phyloP scores from a whole-genome alignment of 2,797 vertebrate species.

The Rhinichthys osculus region DNA sequence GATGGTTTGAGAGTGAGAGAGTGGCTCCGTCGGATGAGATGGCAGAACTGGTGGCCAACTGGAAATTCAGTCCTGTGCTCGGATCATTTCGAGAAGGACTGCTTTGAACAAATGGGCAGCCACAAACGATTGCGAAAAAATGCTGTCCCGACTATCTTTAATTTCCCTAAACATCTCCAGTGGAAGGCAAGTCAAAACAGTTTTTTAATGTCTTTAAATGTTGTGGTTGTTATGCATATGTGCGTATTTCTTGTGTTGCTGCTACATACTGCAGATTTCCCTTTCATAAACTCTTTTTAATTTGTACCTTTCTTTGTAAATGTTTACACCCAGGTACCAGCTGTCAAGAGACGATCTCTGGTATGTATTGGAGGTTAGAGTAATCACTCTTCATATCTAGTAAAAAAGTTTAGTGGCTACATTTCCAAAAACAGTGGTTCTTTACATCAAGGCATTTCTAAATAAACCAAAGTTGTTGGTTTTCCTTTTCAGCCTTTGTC shows the following conservation, averaged over 20 bases:
- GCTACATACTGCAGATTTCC: too few relatives aligned
- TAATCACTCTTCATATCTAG: not conserved
- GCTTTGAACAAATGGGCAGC: constrained; percentile 61
- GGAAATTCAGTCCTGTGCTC: constrained; percentile 49
- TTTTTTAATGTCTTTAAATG: not conserved
- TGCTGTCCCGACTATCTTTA: constrained; percentile 75
- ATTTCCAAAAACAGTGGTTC: not conserved
- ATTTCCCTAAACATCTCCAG: constrained; percentile 47
- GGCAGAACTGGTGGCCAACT: constrained; percentile 54
- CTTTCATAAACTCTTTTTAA: not conserved
- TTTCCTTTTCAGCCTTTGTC: not conserved
- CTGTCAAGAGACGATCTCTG: constrained; percentile 40
- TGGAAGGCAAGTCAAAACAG: constrained; percentile 58
- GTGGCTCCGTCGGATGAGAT: constrained; percentile 48
- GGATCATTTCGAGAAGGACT: constrained; percentile 54
- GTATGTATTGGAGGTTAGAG: not conserved
- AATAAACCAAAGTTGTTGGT: not conserved
- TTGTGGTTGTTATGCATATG: not conserved
- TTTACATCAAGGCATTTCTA: not conserved
- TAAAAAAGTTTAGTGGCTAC: too few relatives aligned
- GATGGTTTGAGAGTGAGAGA: constrained; percentile 40
- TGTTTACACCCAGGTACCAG: constrained; percentile 28
- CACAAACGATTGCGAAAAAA: constrained; percentile 67
- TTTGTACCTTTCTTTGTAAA: not conserved
- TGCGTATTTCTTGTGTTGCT: not conserved